Evolutionary conservation across 1,140 invertebrate genomes (phyloP), one percentile per base, ranked within the genome.

Genomic region (Scaptomyza montana): DNA sequence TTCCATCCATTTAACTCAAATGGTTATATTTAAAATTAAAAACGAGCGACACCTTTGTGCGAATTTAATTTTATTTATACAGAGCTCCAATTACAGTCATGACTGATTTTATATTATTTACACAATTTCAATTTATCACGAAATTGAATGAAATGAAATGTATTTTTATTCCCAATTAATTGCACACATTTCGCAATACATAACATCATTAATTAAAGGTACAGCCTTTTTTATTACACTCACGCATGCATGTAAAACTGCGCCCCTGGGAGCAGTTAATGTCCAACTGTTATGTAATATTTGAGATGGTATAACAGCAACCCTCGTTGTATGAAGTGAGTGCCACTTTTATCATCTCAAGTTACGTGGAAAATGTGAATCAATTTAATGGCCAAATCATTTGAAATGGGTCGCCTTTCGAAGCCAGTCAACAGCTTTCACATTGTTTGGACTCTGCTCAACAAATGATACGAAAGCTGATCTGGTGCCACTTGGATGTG

Each of bases 401-500:
- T 63, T 63, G 21, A 25, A 25, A 25, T 25, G 21, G 21, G 21
- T 25, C 21, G 21, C 21, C 21, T 25, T 25, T 25, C 21, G 36
- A 70, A 45, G 55, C 10, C 43, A 51, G 68, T 71, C 68, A 65
- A 71, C 62, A 50, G 57, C 62, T 71, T 57, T 65, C 39, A 46
- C 68, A 71, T 61, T 65, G 49, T 70, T 69, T 69, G 59, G 33
- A 62, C 66, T 64, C 33, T 6, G 3, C 33, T 36, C 33, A 9
- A 9, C 33, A 7, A 8, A 2, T 8, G 7, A 2, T 36, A 9
- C 46, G 13, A 47, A 28, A 59, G 51, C 25, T 47, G 62, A 47
- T 68, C 36, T 45, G 19, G 10, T 46, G 30, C 21, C 19, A 8
- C 1, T 45, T 3, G 16, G 21, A 5, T 6, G 30, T 30, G 30